Evolutionary conservation across 2,888 invertebrate species (phyloP).

Genomic region (Ophraella communa): DNA sequence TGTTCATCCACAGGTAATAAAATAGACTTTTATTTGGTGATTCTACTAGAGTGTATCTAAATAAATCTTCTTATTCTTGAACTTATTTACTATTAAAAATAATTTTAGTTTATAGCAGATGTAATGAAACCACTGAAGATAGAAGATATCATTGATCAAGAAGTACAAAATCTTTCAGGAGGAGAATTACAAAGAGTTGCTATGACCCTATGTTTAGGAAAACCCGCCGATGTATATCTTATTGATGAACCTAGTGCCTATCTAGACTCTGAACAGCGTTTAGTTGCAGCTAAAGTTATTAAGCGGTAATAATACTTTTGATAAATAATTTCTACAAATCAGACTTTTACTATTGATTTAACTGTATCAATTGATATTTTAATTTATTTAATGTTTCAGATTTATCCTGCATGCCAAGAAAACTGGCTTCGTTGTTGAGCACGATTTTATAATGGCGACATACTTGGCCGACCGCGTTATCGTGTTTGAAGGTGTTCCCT

Average conservation of each 20-base stretch:
- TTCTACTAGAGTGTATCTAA: no score
- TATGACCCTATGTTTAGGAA: slow-evolving; percentile 93
- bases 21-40: background rate
- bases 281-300: slow-evolving; percentile 98
- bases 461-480: slow-evolving; percentile 98
- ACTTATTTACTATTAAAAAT: no score
- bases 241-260: slow-evolving; percentile 99
- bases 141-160: slow-evolving; percentile 97
- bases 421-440: slow-evolving; percentile 99
- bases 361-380: background rate
- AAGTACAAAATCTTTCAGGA: slow-evolving; percentile 97
- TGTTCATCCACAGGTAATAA: slow-evolving; percentile 85
- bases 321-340: background rate
- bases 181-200: slow-evolving; percentile 99
- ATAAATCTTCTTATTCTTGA: no score
- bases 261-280: slow-evolving; percentile 99
- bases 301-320: slow-evolving; percentile 72
- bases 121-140: slow-evolving; percentile 98
- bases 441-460: slow-evolving; percentile 99
- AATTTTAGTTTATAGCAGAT: slow-evolving; percentile 87
- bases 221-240: slow-evolving; percentile 98
- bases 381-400: slow-evolving; percentile 57
- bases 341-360: no score
- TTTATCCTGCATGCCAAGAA: slow-evolving; percentile 99
- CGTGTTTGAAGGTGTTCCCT: slow-evolving; percentile 95